These are phyloP conservation scores for Lamprotornis superbus DNA, from an alignment of 2,113 vertebrate species.

Conservation along the genomic window DNA sequence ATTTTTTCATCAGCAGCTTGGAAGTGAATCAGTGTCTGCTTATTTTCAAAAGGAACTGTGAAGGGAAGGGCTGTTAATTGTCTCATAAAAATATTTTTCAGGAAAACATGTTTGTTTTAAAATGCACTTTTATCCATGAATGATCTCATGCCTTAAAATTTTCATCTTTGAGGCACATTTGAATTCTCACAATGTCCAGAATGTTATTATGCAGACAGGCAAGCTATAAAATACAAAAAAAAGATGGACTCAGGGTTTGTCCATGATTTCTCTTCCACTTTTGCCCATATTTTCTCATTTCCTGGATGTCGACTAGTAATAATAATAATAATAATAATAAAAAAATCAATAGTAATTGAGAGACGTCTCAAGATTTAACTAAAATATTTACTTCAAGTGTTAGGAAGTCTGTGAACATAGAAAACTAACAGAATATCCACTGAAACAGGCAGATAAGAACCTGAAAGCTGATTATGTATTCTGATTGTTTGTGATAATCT, in stretches of 20 bases:
- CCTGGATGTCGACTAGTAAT: not conserved
- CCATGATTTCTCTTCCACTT: not conserved
- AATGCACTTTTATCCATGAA: not conserved
- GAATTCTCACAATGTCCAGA: not conserved
- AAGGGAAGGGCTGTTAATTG: conserved; percentile 37
- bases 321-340: not conserved
- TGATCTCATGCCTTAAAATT: conserved; percentile 11
- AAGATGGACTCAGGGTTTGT: not conserved
- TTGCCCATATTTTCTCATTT: not conserved
- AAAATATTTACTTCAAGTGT: not conserved
- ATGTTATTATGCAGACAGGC: not conserved
- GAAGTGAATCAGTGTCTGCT: conserved; percentile 51
- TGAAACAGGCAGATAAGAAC: not conserved
- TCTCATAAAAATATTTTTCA: conserved; percentile 25
- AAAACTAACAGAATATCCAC: not conserved
- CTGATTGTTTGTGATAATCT: not conserved
- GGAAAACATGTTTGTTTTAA: conserved; percentile 34
- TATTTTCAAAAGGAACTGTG: conserved; percentile 52
- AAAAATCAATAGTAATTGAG: not conserved
- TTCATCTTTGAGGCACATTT: not conserved
- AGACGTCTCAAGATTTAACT: not conserved
- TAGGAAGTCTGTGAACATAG: not conserved
- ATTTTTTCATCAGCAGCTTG: conserved; percentile 40
- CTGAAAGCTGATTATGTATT: not conserved
- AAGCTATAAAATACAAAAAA: not conserved